Evolutionary conservation across 1,140 invertebrate genomes (phyloP).

Genomic region (Atopsyche davidsoni): DNA sequence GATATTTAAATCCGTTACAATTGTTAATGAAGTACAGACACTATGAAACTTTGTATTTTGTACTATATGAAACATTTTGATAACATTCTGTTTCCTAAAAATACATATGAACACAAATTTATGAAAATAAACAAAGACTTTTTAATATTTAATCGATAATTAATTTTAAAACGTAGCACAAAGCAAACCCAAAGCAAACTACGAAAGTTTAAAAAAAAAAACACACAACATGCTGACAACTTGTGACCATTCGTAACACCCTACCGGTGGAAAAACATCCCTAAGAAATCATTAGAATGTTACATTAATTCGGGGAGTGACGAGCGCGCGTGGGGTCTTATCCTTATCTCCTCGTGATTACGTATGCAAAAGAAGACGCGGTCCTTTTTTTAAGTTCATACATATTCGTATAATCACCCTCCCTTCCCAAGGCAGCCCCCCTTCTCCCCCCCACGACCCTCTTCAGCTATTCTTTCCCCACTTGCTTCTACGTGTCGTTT

Average conservation of each 20-base stretch:
- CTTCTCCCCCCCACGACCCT: neutral
- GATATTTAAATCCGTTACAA: too few species aligned
- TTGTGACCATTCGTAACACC: constrained; percentile 12
- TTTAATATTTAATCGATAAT: neutral
- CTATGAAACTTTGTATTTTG: neutral
- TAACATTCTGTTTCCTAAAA: neutral
- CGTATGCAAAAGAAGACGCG: constrained; percentile 27
- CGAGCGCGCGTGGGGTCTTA: constrained; percentile 17
- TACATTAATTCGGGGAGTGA: constrained; percentile 14
- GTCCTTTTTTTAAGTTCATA: constrained; percentile 27
- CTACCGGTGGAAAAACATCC: constrained; percentile 5
- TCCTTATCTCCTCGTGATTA: constrained; percentile 22
- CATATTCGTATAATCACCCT: constrained; percentile 28
- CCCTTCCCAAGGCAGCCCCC: neutral
- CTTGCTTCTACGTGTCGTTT: too few species aligned
- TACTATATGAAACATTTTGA: neutral
- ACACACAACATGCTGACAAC: neutral
- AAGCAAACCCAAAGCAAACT: neutral
- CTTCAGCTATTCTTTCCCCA: neutral
- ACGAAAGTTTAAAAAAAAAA: too few species aligned
- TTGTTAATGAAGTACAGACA: too few species aligned
- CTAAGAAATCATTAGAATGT: constrained; percentile 9
- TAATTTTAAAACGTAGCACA: neutral
- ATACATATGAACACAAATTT: neutral
- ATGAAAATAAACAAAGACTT: neutral